A percentile compares a stretch with the other conserved stretches of the same genome.
Conservation (phyloP, 1,140 invertebrate genomes). For the Metopolophium dirhodum region DNA sequence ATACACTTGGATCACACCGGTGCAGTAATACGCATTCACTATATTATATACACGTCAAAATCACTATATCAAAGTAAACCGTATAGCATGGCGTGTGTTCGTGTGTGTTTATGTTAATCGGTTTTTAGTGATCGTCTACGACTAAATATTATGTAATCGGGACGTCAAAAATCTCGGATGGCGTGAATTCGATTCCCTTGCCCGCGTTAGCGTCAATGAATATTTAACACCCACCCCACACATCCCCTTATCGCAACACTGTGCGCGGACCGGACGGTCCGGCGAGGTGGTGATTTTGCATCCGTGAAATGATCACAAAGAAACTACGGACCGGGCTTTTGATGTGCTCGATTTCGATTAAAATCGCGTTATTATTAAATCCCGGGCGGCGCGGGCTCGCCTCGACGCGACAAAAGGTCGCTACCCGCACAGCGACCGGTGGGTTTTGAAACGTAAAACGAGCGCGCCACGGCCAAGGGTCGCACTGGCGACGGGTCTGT, state of each 20-base stretch:
- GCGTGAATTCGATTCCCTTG: slow-evolving; percentile 40
- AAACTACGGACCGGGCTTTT: slow-evolving; percentile 47
- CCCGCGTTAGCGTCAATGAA: slow-evolving; percentile 8
- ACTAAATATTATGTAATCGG: slow-evolving; percentile 18
- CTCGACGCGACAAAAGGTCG: slow-evolving; percentile 33
- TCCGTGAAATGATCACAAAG: slow-evolving; percentile 56
- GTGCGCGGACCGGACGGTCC: background rate
- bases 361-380: slow-evolving; percentile 55
- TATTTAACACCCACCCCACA: slow-evolving; percentile 25
- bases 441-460: slow-evolving; percentile 51
- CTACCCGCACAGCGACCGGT: no score
- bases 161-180: slow-evolving; percentile 37
- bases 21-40: background rate
- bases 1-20: background rate
- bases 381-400: background rate
- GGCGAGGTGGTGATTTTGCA: slow-evolving; percentile 8
- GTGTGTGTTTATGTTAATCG: slow-evolving; percentile 44
- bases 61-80: background rate
- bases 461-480: background rate
- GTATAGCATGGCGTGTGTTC: background rate
- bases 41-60: background rate
- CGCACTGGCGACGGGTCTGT: background rate
- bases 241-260: background rate
- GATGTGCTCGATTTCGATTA: slow-evolving; percentile 55
- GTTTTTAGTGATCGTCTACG: slow-evolving; percentile 23